phyloP scores from a whole-genome alignment of 2,113 vertebrate genomes.

The Uropsilus gracilis region DNA sequence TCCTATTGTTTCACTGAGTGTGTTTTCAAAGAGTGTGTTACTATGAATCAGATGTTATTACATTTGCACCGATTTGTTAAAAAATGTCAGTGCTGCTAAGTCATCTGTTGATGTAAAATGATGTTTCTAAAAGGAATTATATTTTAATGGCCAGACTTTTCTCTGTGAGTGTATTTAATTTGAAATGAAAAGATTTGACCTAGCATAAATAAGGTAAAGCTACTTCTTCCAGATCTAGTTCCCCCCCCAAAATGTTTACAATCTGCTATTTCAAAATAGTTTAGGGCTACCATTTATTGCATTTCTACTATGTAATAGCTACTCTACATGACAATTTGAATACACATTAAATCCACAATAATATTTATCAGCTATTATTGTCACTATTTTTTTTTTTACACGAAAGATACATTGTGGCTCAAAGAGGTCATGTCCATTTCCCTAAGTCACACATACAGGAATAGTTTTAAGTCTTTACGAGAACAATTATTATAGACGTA shows the following conservation, averaged over 20 bases:
- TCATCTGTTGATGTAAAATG: background rate
- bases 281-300: background rate
- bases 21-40: background rate
- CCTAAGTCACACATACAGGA: background rate
- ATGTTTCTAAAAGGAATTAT: background rate
- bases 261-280: background rate
- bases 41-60: background rate
- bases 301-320: background rate
- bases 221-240: background rate
- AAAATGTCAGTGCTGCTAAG: slow-evolving; percentile 17
- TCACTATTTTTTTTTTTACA: background rate
- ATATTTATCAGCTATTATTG: slow-evolving; percentile 5
- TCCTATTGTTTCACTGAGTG: background rate
- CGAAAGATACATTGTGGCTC: background rate
- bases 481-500: background rate
- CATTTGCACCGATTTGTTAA: slow-evolving; percentile 1
- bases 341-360: background rate
- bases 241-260: background rate
- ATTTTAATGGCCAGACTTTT: slow-evolving; percentile 32
- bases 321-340: background rate
- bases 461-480: background rate
- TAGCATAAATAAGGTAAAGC: background rate
- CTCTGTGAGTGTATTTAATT: slow-evolving; percentile 26
- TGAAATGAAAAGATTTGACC: slow-evolving; percentile 42
- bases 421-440: background rate